Conservation (phyloP, 2,888 invertebrate genomes). For the Thysanoteuthis rhombus region DNA sequence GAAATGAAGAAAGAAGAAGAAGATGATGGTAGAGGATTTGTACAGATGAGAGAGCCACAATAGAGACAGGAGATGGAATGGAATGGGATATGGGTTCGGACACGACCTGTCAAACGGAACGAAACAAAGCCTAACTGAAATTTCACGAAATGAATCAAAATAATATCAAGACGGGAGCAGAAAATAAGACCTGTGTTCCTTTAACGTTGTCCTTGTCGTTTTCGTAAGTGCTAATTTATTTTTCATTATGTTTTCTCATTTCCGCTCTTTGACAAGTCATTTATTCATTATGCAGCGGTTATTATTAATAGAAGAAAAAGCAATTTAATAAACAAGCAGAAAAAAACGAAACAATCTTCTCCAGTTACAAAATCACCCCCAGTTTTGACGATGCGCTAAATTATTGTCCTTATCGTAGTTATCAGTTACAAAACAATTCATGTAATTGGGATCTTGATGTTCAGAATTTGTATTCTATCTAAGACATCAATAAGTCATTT, state of each 20-base stretch:
- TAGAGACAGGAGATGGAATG: neutral
- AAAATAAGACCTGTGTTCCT: neutral
- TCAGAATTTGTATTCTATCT: neutral
- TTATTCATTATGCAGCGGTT: neutral
- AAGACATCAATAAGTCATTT: no score
- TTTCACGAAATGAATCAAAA: neutral
- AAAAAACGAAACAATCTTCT: no score
- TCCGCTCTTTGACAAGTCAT: neutral
- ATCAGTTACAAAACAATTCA: neutral
- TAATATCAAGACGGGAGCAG: neutral
- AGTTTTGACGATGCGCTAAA: neutral
- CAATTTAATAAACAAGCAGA: neutral
- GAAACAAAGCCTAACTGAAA: neutral
- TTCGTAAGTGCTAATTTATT: neutral
- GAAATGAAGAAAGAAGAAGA: neutral
- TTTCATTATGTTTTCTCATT: neutral
- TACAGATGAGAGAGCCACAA: neutral
- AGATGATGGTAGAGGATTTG: neutral
- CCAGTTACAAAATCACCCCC: no score
- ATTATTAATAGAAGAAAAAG: neutral
- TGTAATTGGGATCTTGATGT: neutral
- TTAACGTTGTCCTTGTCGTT: neutral
- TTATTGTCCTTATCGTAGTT: neutral
- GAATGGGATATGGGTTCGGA: neutral
- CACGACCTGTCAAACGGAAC: neutral